Conservation (phyloP, 1,140 invertebrate species). For the Lepidurus apus region DNA sequence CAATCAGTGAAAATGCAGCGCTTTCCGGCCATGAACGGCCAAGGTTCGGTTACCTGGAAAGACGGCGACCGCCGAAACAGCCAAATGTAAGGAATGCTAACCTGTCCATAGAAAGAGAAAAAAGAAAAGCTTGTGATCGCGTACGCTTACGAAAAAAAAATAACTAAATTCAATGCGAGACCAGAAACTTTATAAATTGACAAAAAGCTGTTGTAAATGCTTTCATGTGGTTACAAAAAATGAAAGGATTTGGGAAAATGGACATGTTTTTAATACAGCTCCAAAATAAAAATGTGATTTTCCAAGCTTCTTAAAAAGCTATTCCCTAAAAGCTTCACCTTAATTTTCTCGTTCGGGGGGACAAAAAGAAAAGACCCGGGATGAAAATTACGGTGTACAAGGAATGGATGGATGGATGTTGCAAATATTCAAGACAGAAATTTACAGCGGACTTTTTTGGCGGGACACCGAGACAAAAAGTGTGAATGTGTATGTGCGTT, state of each 20-base stretch:
- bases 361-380: not conserved
- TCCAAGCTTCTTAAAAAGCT: too few relatives aligned
- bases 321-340: too few relatives aligned
- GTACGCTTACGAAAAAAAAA: not conserved
- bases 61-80: conserved; percentile 13
- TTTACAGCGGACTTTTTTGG: conserved; percentile 7
- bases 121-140: not conserved
- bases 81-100: conserved; percentile 15
- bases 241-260: too few relatives aligned
- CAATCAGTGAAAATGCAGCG: conserved; percentile 25
- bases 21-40: not conserved
- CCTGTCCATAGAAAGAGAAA: not conserved
- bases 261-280: too few relatives aligned
- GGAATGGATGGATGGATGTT: conserved; percentile 1
- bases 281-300: too few relatives aligned
- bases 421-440: not conserved
- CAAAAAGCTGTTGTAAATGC: too few relatives aligned
- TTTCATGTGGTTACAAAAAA: too few relatives aligned
- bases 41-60: not conserved
- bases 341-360: conserved; percentile 12
- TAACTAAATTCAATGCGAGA: not conserved
- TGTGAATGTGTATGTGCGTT: not conserved
- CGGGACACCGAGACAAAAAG: not conserved
- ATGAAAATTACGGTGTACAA: conserved; percentile 19
- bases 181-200: too few relatives aligned